phyloP scores from a whole-genome alignment of 1,140 invertebrate genomes.

The Potamilus streckersoni region DNA sequence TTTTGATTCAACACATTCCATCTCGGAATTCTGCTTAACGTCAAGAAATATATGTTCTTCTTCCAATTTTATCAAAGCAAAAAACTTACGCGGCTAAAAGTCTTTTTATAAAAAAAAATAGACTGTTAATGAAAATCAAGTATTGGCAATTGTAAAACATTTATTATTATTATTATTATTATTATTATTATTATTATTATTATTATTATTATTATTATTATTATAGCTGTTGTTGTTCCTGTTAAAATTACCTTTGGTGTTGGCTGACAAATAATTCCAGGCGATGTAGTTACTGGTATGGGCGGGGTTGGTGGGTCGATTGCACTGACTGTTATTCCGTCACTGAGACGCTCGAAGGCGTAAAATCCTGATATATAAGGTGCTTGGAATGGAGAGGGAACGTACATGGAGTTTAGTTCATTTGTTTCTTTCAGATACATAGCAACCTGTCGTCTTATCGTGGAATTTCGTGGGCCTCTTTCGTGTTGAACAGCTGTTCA shows the following conservation, averaged over 20 bases:
- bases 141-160: too few relatives aligned
- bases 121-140: too few relatives aligned
- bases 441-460: constrained; percentile 88
- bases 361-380: constrained; percentile 46
- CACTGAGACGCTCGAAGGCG: constrained; percentile 50
- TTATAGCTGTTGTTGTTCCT: background rate
- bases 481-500: constrained; percentile 96
- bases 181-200: too few relatives aligned
- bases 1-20: too few relatives aligned
- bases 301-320: constrained; percentile 39
- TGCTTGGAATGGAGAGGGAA: constrained; percentile 43
- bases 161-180: too few relatives aligned
- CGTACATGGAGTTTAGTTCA: constrained; percentile 46
- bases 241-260: constrained; percentile 54
- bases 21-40: too few relatives aligned
- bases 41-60: too few relatives aligned
- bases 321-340: constrained; percentile 56
- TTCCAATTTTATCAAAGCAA: too few relatives aligned
- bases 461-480: constrained; percentile 94
- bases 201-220: too few relatives aligned
- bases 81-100: too few relatives aligned
- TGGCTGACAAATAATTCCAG: constrained; percentile 54
- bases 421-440: constrained; percentile 72
- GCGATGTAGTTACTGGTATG: constrained; percentile 19
- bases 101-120: too few relatives aligned